A percentile compares a stretch with the other conserved stretches of the same genome.
Evolutionary conservation across 2,888 invertebrate species (phyloP).

Genomic region (Alloscopus bannaensis): DNA sequence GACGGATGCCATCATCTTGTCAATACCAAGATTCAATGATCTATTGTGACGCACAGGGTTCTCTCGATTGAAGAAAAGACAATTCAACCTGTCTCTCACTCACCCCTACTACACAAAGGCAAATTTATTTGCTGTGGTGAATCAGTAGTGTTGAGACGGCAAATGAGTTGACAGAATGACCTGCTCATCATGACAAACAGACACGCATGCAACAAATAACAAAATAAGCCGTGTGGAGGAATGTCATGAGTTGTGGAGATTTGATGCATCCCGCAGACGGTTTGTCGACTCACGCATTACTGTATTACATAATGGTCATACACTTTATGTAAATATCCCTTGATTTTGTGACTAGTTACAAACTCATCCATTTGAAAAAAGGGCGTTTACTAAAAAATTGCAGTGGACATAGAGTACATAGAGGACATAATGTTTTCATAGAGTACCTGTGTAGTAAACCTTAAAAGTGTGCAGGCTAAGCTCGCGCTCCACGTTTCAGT

Average conservation of each 20-base stretch:
- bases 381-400: too few relatives aligned
- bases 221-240: background rate
- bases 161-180: constrained; percentile 17
- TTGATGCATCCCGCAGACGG: too few relatives aligned
- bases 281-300: too few relatives aligned
- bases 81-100: constrained; percentile 54
- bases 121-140: constrained; percentile 19
- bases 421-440: too few relatives aligned
- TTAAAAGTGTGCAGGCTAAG: too few relatives aligned
- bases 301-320: too few relatives aligned
- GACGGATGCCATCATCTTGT: constrained; percentile 61
- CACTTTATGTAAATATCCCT: too few relatives aligned
- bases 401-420: too few relatives aligned
- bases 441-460: too few relatives aligned
- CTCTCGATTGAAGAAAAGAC: constrained; percentile 40
- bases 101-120: too few relatives aligned
- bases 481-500: constrained; percentile 50
- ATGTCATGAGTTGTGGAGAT: background rate
- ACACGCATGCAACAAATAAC: constrained; percentile 5
- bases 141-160: background rate
- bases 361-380: too few relatives aligned
- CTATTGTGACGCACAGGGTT: constrained; percentile 63
- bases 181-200: constrained; percentile 10
- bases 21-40: constrained; percentile 63
- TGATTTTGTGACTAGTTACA: too few relatives aligned